Evolutionary conservation across 2,888 invertebrate genomes (phyloP).

Genomic region (Cantharis flavilabris): DNA sequence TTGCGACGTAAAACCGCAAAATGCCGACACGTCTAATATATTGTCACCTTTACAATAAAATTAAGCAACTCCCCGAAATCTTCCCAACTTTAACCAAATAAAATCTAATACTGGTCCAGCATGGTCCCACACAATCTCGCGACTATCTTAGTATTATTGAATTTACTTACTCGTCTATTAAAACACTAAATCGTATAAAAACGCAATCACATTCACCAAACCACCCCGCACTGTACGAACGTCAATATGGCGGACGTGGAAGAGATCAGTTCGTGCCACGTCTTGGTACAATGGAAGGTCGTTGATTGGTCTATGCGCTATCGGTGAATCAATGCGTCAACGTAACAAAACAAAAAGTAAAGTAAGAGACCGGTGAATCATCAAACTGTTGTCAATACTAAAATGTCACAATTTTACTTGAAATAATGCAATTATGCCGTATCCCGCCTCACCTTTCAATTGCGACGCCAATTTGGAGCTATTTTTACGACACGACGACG

Average conservation of each 20-base stretch:
- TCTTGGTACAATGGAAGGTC: slow-evolving; percentile 60
- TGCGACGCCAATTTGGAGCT: not conserved
- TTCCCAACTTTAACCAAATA: not conserved
- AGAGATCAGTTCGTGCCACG: slow-evolving; percentile 79
- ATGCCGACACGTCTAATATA: slow-evolving; percentile 58
- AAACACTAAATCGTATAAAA: slow-evolving; percentile 61
- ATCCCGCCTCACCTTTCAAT: slow-evolving; percentile 52
- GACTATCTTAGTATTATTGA: not conserved
- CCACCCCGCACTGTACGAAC: slow-evolving; percentile 73
- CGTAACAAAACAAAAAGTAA: not conserved
- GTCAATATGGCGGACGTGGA: slow-evolving; percentile 86
- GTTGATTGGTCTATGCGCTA: slow-evolving; percentile 41
- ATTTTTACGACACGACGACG: not conserved
- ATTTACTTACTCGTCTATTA: slow-evolving; percentile 56
- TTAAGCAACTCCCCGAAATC: slow-evolving; percentile 61
- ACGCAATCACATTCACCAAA: slow-evolving; percentile 72
- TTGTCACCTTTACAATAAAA: slow-evolving; percentile 54
- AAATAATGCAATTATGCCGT: slow-evolving; percentile 41
- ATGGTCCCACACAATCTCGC: not conserved
- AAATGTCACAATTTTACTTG: not conserved
- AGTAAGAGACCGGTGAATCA: not conserved
- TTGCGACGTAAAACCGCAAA: slow-evolving; percentile 43
- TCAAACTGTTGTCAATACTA: not conserved
- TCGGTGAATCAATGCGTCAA: not conserved
- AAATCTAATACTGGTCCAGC: not conserved